Conservation (phyloP, 2,113 vertebrate species). For the Apodemus speciosus region DNA sequence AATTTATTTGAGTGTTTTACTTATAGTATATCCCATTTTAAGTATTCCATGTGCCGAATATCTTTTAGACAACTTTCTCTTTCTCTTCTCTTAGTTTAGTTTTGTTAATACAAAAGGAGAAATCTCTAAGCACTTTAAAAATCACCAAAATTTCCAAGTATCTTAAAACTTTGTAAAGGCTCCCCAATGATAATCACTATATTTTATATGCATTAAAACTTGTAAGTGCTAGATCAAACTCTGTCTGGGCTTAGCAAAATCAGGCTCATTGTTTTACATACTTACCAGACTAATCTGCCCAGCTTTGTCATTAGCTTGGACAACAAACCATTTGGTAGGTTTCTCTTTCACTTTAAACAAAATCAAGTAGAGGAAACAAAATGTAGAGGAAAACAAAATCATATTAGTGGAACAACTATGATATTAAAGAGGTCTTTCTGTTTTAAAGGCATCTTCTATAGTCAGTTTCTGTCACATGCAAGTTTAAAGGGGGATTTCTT, state of each 20-base stretch:
- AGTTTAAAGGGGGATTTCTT: not conserved
- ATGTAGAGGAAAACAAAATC: not conserved
- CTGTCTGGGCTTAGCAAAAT: not conserved
- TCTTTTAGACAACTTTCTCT: not conserved
- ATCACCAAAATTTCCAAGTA: not conserved
- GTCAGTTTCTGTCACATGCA: not conserved
- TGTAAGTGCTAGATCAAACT: not conserved
- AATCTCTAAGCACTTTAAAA: conserved; percentile 23
- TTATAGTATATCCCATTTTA: not conserved
- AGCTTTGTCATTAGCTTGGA: conserved; percentile 9
- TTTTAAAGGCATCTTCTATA: not conserved
- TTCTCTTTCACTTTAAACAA: not conserved
- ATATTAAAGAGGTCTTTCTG: not conserved
- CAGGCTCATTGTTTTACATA: not conserved
- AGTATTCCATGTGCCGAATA: not conserved
- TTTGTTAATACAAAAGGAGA: conserved; percentile 1
- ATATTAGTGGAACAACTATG: not conserved
- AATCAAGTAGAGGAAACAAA: not conserved
- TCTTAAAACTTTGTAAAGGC: conserved; percentile 18
- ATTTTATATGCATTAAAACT: conserved; percentile 48
- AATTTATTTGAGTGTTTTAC: not conserved
- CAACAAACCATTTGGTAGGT: not conserved
- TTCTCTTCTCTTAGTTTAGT: not conserved
- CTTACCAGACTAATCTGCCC: not conserved
- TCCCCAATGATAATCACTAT: not conserved